Conservation (phyloP, 2,113 vertebrate genomes). For the Ammodytes marinus region DNA sequence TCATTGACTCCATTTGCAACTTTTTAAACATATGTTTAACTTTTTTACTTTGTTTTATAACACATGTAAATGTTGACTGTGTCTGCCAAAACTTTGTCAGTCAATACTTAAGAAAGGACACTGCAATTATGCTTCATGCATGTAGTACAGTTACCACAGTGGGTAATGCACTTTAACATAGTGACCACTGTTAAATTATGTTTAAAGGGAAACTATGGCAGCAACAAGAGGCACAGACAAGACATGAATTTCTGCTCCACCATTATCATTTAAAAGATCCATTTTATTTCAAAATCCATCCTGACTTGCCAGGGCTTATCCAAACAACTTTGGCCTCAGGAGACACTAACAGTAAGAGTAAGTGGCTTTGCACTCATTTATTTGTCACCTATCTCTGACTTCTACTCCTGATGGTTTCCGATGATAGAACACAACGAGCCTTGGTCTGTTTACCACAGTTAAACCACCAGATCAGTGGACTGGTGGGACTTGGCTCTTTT, state of each 20-base stretch:
- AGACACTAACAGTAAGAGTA: constrained; percentile 43
- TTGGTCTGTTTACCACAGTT: constrained; percentile 55
- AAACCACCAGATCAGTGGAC: constrained; percentile 21
- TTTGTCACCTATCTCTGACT: constrained; percentile 48
- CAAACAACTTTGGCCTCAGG: constrained; percentile 29
- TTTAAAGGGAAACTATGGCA: background rate
- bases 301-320: constrained; percentile 31
- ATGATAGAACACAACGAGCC: constrained; percentile 35
- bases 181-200: background rate
- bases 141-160: background rate
- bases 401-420: constrained; percentile 26
- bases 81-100: background rate
- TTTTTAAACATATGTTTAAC: background rate
- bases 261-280: background rate
- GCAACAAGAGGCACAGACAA: background rate
- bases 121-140: background rate
- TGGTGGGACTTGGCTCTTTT: constrained; percentile 14
- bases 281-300: constrained; percentile 25
- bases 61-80: background rate
- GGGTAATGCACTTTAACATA: background rate
- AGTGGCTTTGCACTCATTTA: constrained; percentile 35
- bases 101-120: background rate
- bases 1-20: background rate
- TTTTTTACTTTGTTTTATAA: background rate
- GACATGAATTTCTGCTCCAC: background rate